Base-by-base conservation (phyloP, 1,140 invertebrate genomes). In the Drosophila subpulchrella region DNA sequence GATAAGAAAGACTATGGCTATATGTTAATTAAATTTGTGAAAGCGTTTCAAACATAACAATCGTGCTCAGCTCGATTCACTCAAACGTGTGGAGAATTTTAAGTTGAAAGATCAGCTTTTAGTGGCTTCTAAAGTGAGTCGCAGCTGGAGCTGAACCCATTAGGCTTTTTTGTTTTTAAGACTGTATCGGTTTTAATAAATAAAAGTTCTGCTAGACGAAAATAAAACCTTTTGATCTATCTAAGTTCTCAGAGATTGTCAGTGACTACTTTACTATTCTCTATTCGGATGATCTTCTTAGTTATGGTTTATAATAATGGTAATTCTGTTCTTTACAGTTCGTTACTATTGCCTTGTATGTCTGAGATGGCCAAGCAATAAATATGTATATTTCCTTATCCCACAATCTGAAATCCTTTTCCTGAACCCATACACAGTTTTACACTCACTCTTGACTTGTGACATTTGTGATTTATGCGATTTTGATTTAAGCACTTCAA, bases 401-500 rank as follows among this genome's bases (percentile, higher is more conserved):
- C 15, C 15, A 3, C 13, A 20, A n/a, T 32, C 11, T 32, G 6
- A 17, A 51, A 17, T 24, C 15, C 15, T 17, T 65, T 15, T 15
- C 12, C 30, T 24, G 13, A 47, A 15, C 38, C 24, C 41, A 24
- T 15, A 6, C 63, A 50, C 80, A 71, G 57, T 56, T 83, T 75
- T 60, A 83, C 56, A 65, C 38, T 46, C 60, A 58, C 53, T 56
- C 61, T 27, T 50, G 59, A 51, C 32, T 68, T 50, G 34, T 83
- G 76, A 42, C 68, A 76, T 66, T 84, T 84, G 74, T 83, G 81
- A 83, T 83, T 84, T 83, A 83, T 84, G 81, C 46, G 48, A 38
- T 44, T 75, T 83, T 72, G 81, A 84, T 84, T 79, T 68, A 61
- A 83, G 65, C 65, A 66, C 65, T 68, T 68, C 65, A 73, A 61